These are phyloP conservation scores for Phoxinus dragarum DNA, from an alignment of 2,797 vertebrate genomes.

Conservation along the genomic window DNA sequence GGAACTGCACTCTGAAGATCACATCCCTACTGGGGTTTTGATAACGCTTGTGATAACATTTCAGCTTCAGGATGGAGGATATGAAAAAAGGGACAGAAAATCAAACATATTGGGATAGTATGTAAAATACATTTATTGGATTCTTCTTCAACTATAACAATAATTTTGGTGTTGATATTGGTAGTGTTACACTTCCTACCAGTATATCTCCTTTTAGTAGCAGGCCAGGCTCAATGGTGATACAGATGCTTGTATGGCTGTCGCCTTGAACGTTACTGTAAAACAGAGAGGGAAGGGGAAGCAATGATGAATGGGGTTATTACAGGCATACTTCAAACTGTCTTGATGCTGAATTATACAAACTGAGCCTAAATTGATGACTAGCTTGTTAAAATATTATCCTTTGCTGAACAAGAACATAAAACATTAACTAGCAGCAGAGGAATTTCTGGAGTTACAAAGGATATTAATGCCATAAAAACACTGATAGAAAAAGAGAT, in stretches of 20 bases:
- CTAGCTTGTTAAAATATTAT: slow-evolving; percentile 22
- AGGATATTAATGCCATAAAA: background rate
- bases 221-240: slow-evolving; percentile 93
- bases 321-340: background rate
- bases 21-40: slow-evolving; percentile 88
- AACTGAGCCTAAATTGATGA: slow-evolving; percentile 1
- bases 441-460: background rate
- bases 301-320: background rate
- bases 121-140: background rate
- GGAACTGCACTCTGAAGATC: slow-evolving; percentile 96
- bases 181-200: slow-evolving; percentile 72
- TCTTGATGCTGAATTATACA: background rate
- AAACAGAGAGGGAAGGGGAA: background rate
- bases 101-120: background rate
- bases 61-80: slow-evolving; percentile 77
- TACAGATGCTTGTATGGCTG: slow-evolving; percentile 94
- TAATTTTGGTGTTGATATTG: too few species aligned
- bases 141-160: background rate
- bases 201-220: slow-evolving; percentile 93
- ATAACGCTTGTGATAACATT: slow-evolving; percentile 96
- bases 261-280: slow-evolving; percentile 92
- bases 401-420: slow-evolving; percentile 27
- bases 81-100: slow-evolving; percentile 1
- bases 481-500: background rate
- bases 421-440: slow-evolving; percentile 30